Percentiles rank a stretch among this genome's conserved stretches.
These are phyloP conservation scores for Hirundo rustica DNA, from an alignment of 2,797 vertebrate genomes.

Conservation along the genomic window DNA sequence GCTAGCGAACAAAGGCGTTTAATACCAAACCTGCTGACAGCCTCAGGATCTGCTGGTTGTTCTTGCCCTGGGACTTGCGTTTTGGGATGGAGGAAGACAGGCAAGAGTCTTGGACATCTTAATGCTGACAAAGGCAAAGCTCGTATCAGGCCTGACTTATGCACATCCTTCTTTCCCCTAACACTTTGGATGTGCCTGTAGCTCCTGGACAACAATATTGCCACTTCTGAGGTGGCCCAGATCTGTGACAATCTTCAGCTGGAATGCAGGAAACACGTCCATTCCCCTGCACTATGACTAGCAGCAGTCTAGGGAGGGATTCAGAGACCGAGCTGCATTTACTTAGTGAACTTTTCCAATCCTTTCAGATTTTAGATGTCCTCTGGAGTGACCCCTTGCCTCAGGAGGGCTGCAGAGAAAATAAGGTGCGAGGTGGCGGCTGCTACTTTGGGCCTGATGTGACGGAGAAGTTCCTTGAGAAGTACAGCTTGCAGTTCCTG, in stretches of 20 bases:
- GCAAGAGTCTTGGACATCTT: background rate
- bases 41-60: background rate
- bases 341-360: background rate
- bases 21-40: background rate
- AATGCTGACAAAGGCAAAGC: background rate
- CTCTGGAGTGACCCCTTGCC: conserved; percentile 93
- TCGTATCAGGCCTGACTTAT: background rate
- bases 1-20: background rate
- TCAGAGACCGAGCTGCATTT: background rate
- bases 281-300: background rate
- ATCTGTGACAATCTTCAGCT: background rate
- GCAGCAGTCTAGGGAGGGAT: background rate
- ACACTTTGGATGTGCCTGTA: background rate
- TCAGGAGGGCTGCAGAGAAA: conserved; percentile 87
- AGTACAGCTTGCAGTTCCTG: conserved; percentile 85
- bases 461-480: conserved; percentile 81
- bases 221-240: background rate
- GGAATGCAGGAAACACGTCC: background rate
- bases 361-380: conserved; percentile 83
- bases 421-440: conserved; percentile 86
- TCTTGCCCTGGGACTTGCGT: background rate
- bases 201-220: background rate
- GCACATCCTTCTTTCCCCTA: background rate
- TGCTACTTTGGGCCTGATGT: conserved; percentile 95
- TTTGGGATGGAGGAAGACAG: background rate